Conservation (phyloP, 2,113 vertebrate genomes). For the Crotalus tigris region DNA sequence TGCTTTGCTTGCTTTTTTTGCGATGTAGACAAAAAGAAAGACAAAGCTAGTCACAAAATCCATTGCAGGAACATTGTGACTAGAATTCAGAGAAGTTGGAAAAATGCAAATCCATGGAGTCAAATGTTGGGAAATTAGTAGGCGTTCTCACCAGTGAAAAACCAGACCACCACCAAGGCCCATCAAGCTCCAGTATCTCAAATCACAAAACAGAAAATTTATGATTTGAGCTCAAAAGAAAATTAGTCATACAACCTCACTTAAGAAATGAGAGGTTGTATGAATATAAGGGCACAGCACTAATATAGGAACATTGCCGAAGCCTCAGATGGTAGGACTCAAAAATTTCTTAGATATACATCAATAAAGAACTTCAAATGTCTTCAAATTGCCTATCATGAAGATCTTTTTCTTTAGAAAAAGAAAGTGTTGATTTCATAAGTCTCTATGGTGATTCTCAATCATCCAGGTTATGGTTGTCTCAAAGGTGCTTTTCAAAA, state of each 20-base stretch:
- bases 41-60: background rate
- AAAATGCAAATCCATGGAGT: background rate
- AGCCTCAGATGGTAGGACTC: background rate
- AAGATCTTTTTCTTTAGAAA: background rate
- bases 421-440: background rate
- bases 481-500: background rate
- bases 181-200: background rate
- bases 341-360: background rate
- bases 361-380: background rate
- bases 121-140: background rate
- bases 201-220: background rate
- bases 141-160: background rate
- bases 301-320: background rate
- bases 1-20: background rate
- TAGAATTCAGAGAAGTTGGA: background rate
- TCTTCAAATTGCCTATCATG: background rate
- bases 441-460: background rate
- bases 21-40: background rate
- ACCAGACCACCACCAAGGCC: background rate
- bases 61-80: background rate
- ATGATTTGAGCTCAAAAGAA: background rate
- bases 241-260: background rate
- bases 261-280: background rate
- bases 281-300: background rate
- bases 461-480: background rate